phyloP scores from a whole-genome alignment of 1,140 invertebrate species.

The Phymastichus coffea region DNA sequence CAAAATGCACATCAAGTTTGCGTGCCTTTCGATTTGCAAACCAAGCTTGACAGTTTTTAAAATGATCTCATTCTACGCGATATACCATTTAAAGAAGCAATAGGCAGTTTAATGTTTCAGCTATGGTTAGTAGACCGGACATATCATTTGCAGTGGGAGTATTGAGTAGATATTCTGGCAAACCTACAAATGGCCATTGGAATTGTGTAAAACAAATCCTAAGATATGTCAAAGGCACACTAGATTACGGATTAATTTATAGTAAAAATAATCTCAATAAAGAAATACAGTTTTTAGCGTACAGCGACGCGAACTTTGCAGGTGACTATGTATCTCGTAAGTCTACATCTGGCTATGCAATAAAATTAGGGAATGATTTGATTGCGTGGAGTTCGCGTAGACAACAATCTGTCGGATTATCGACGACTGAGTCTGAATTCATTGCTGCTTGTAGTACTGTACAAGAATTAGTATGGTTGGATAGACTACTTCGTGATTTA shows the following conservation, averaged over 20 bases:
- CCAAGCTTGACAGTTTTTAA: conserved; percentile 11
- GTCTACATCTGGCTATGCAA: conserved; percentile 31
- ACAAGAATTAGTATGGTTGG: conserved; percentile 14
- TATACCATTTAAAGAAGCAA: conserved; percentile 41
- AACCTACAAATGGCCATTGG: conserved; percentile 14
- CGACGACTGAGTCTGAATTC: conserved; percentile 21
- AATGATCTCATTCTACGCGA: conserved; percentile 30
- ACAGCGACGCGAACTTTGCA: conserved; percentile 37
- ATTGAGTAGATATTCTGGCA: conserved; percentile 32
- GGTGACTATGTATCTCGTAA: conserved; percentile 22
- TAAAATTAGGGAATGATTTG: conserved; percentile 15
- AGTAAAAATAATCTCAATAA: not conserved
- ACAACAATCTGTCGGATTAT: conserved; percentile 26
- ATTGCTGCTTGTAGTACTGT: not conserved
- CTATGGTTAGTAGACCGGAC: conserved; percentile 52
- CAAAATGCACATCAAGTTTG: conserved; percentile 33
- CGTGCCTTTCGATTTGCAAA: not conserved
- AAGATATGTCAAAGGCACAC: conserved; percentile 39
- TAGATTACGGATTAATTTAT: conserved; percentile 26
- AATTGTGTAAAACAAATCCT: conserved; percentile 34
- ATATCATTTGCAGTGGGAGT: conserved; percentile 49
- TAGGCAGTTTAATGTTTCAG: conserved; percentile 51
- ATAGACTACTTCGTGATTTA: not conserved
- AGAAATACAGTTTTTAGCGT: conserved; percentile 10
- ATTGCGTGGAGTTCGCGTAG: conserved; percentile 36